Conservation (phyloP, 2,113 vertebrate species). For the Corapipo altera region DNA sequence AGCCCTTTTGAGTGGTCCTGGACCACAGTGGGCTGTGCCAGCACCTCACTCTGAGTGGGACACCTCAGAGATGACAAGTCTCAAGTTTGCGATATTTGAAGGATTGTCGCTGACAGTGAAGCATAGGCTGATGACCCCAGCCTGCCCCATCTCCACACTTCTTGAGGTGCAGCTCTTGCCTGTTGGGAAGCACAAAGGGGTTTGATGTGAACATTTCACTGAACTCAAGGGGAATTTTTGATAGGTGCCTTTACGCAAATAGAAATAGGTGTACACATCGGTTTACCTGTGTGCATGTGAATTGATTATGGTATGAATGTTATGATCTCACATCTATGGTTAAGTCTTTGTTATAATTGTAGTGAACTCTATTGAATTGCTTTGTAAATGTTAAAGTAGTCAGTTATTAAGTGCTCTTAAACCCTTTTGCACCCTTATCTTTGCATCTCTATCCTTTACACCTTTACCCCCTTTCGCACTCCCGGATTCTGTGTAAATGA, state of each 20-base stretch:
- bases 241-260: neutral
- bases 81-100: fast-evolving
- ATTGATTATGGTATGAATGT: neutral
- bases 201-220: neutral
- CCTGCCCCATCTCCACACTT: neutral
- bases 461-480: neutral
- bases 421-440: neutral
- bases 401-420: neutral
- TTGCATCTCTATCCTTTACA: neutral
- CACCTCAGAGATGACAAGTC: neutral
- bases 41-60: neutral
- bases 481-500: neutral
- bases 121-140: neutral
- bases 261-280: too few relatives aligned
- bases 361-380: neutral
- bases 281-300: neutral
- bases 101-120: fast-evolving
- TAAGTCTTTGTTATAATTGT: neutral
- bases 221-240: neutral
- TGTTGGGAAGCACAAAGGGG: neutral
- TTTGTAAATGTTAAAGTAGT: neutral
- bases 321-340: neutral
- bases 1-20: neutral
- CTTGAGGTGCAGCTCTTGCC: neutral
- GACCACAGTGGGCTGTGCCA: neutral